Evolutionary conservation across 2,113 vertebrate species (phyloP).

Genomic region (Pangasianodon hypophthalmus): DNA sequence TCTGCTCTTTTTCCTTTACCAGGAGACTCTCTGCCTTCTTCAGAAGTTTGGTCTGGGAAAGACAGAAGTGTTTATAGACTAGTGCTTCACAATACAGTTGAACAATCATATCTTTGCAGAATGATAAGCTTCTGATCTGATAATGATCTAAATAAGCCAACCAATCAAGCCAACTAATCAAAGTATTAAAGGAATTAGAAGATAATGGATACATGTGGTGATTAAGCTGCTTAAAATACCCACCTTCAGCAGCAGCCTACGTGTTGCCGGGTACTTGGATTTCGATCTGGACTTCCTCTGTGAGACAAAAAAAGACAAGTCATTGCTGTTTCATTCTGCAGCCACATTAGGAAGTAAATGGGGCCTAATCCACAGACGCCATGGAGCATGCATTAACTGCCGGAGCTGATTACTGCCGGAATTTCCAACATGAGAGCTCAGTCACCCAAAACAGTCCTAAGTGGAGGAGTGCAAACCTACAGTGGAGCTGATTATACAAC

Average conservation of each 20-base stretch:
- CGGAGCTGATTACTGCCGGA: conserved; percentile 42
- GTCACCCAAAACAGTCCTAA: conserved; percentile 7
- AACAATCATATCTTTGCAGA: background rate
- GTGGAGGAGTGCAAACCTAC: conserved; percentile 27
- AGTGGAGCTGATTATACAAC: conserved; percentile 35
- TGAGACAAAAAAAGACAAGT: conserved; percentile 33
- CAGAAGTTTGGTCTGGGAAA: conserved; percentile 63
- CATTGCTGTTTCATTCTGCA: conserved; percentile 25
- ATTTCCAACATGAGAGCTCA: conserved; percentile 43
- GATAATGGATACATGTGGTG: conserved; percentile 3
- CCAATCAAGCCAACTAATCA: background rate
- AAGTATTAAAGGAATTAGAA: conserved; percentile 18
- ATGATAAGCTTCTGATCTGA: conserved; percentile 11
- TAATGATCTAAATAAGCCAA: conserved; percentile 1
- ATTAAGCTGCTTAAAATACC: background rate
- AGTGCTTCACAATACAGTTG: background rate
- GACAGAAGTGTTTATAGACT: background rate
- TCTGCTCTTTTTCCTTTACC: conserved; percentile 55
- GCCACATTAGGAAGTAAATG: conserved; percentile 27
- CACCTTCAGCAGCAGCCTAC: conserved; percentile 64
- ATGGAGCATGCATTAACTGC: conserved; percentile 44
- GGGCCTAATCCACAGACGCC: conserved; percentile 36
- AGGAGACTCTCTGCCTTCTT: conserved; percentile 57
- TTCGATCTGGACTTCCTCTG: conserved; percentile 50
- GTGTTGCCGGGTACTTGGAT: conserved; percentile 61